A percentile compares a stretch with the other conserved stretches of the same genome.
Evolutionary conservation across 2,797 vertebrate species (phyloP).

Genomic region (Rhincodon typus): DNA sequence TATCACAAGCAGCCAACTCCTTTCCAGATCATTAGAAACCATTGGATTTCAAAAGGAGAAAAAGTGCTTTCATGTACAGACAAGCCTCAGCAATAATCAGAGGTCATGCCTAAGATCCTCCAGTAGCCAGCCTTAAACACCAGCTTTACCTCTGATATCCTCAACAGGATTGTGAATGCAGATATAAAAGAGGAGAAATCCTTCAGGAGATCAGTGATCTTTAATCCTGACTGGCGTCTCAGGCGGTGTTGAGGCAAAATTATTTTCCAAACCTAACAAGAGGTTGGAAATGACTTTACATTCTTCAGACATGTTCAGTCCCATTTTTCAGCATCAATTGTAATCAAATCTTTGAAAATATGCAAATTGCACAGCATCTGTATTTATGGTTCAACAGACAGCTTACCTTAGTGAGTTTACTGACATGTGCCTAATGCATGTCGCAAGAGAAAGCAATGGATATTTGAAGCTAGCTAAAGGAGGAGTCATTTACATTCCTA

Average conservation of each 20-base stretch:
- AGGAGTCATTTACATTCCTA: constrained; percentile 67
- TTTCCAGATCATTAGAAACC: constrained; percentile 45
- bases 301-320: not conserved
- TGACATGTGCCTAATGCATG: too few species aligned
- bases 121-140: constrained; percentile 56
- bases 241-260: constrained; percentile 40
- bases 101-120: constrained; percentile 53
- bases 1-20: constrained; percentile 51
- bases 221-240: constrained; percentile 60
- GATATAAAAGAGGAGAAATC: constrained; percentile 50
- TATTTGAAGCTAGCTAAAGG: constrained; percentile 60
- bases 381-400: not conserved
- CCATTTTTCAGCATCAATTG: not conserved
- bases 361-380: not conserved
- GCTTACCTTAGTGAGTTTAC: not conserved
- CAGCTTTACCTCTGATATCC: not conserved
- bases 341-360: constrained; percentile 13
- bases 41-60: constrained; percentile 43
- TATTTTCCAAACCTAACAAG: constrained; percentile 40
- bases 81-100: constrained; percentile 55
- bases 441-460: constrained; percentile 40
- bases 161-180: not conserved
- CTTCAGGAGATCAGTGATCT: constrained; percentile 45
- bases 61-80: constrained; percentile 64
- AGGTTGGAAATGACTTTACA: not conserved